Conservation (phyloP, 2,888 invertebrate genomes). For the Hylaea fasciaria region DNA sequence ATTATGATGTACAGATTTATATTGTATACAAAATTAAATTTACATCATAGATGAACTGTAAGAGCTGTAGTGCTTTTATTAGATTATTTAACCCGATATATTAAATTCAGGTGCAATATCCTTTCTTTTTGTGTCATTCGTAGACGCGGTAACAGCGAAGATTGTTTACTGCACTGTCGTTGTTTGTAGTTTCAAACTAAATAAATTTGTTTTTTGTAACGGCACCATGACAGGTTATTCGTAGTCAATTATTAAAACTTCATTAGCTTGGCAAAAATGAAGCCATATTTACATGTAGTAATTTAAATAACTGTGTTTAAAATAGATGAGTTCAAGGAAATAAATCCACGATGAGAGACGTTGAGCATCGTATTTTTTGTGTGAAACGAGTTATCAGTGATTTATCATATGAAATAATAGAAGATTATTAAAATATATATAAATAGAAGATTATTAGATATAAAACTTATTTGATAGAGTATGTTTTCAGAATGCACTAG, state of each 20-base stretch:
- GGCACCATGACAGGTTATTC: constrained; percentile 52
- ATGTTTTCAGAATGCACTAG: no score
- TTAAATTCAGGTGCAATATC: no score
- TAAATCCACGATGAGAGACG: background rate
- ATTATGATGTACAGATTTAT: no score
- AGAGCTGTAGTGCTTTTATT: no score
- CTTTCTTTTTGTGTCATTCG: no score
- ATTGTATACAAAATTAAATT: no score
- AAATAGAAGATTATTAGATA: no score
- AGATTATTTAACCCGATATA: no score
- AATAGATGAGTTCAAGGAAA: constrained; percentile 8
- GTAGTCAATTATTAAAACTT: constrained; percentile 49
- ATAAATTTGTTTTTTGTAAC: constrained; percentile 42
- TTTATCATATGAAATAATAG: background rate
- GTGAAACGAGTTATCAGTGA: background rate
- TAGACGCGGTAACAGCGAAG: background rate
- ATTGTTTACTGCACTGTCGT: constrained; percentile 12
- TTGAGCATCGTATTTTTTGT: no score
- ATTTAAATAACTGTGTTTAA: constrained; percentile 15
- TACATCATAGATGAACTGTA: no score
- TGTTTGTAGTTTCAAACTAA: constrained; percentile 13
- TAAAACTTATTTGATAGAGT: no score
- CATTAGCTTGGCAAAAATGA: constrained; percentile 30
- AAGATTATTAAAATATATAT: no score
- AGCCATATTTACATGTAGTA: background rate